Base-by-base conservation (phyloP, 1,140 invertebrate species). In the Ceratina australensis region DNA sequence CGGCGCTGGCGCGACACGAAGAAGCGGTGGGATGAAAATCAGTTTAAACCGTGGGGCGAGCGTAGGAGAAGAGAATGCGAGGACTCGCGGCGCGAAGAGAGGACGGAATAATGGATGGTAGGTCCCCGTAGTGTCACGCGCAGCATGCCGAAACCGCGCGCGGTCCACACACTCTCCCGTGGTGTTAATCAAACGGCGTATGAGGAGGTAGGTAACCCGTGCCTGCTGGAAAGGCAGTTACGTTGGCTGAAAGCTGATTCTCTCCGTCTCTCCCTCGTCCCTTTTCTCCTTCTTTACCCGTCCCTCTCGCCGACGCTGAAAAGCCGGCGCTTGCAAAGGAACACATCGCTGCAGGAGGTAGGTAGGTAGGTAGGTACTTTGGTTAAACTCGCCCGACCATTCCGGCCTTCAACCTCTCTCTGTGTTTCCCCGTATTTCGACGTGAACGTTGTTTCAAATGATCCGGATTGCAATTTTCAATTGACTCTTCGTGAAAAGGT, bases 171-270 rank as follows among this genome's bases (percentile, higher is more conserved):
- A 86, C 82, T 69, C 78, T 78, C 80, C 80, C 79, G 74, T 80
- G 74, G 82, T 90, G 90, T 91, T 90, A 90, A 91, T 91, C 89
- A 90, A 90, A 90, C 81, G 82, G 68, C 75, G 79, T 80, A 66
- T 72, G 75, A 76, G 77, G 74, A 73, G 76, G 20, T 61, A 69
- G 67, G 33, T 42, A 42, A 42, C 33, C 33, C 10, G 33, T 42
- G 33, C 54, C 33, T 49, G 56, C 73, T 66, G 66, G 65, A 83
- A 79, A 83, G 82, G 81, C 66, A 60, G 72, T 66, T 72, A 20
- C 5, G 64, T 20, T 22, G 5, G 54, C 15, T 33, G 28, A 22
- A 57, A 42, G 73, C 26, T 61, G 20, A 42, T 42, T 42, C 33
- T 42, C 33, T 42, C 33, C 8, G 33, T 42, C 33, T 42, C 33